Percentiles rank a stretch among this genome's conserved stretches.
Conservation (phyloP, 2,113 vertebrate species). For the Trogon melanurus region DNA sequence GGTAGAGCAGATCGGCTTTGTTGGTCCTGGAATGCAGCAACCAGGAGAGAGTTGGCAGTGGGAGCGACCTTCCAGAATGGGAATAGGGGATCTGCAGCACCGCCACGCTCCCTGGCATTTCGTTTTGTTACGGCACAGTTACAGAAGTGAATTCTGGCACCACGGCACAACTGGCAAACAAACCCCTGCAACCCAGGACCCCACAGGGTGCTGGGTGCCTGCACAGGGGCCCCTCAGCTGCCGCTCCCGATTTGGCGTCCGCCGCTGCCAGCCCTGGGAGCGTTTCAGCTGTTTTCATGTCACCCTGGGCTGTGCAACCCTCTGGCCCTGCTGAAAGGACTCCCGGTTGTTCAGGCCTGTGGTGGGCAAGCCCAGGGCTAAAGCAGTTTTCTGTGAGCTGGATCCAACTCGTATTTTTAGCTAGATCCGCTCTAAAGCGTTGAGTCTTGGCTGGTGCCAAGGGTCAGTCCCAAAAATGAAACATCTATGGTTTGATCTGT, state of each 20-base stretch:
- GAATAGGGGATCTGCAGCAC: background rate
- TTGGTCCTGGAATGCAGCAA: background rate
- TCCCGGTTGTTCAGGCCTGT: background rate
- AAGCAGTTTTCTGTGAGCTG: background rate
- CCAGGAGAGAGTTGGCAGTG: background rate
- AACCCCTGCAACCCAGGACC: background rate
- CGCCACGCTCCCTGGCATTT: accelerated
- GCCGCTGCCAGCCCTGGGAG: background rate
- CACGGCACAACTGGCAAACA: background rate
- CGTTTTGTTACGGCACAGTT: background rate
- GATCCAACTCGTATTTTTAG: background rate
- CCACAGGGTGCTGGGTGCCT: background rate
- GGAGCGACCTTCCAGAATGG: background rate
- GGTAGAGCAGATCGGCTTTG: background rate
- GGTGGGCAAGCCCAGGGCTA: background rate
- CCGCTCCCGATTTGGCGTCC: background rate
- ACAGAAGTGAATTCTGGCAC: background rate
- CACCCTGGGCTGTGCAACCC: background rate
- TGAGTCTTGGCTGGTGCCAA: background rate
- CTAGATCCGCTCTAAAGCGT: background rate
- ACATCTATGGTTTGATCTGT: background rate
- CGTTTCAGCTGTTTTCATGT: background rate
- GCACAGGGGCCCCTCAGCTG: accelerated
- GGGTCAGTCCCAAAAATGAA: background rate
- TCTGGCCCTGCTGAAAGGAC: background rate